phyloP scores from a whole-genome alignment of 2,888 invertebrate genomes.

The Agrilus mali region DNA sequence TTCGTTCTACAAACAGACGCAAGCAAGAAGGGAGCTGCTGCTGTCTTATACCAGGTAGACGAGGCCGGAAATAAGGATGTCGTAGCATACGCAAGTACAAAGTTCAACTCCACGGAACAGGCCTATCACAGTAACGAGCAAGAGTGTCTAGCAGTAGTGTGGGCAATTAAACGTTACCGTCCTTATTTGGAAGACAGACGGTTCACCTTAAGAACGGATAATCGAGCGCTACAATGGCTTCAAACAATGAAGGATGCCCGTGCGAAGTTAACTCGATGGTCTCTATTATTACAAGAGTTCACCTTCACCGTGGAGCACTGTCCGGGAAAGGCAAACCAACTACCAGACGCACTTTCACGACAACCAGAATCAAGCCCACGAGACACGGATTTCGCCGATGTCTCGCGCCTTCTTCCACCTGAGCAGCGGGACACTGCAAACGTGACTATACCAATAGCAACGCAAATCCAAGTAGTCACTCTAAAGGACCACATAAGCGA shows the following conservation, averaged over 20 bases:
- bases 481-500: neutral
- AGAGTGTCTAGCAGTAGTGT: too few relatives aligned
- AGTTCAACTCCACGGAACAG: too few relatives aligned
- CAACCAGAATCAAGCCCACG: constrained; percentile 3
- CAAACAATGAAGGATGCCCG: constrained; percentile 5
- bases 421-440: too few relatives aligned
- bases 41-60: constrained; percentile 15
- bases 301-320: constrained; percentile 15
- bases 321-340: constrained; percentile 12
- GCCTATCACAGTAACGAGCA: too few relatives aligned
- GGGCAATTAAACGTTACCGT: too few relatives aligned
- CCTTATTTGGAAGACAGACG: too few relatives aligned
- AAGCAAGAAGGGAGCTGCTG: constrained; percentile 13
- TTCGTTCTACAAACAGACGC: constrained; percentile 17
- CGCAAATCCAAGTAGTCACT: neutral
- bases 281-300: constrained; percentile 13
- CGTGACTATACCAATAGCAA: too few relatives aligned
- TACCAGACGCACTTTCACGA: constrained; percentile 12
- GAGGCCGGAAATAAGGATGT: constrained; percentile 2
- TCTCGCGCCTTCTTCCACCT: neutral
- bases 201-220: too few relatives aligned
- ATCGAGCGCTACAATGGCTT: too few relatives aligned
- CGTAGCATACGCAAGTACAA: too few relatives aligned
- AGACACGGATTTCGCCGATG: neutral
- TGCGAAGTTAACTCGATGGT: constrained; percentile 11